Evolutionary conservation across 2,888 invertebrate genomes (phyloP).

Genomic region (Troglohyphantes excavatus): DNA sequence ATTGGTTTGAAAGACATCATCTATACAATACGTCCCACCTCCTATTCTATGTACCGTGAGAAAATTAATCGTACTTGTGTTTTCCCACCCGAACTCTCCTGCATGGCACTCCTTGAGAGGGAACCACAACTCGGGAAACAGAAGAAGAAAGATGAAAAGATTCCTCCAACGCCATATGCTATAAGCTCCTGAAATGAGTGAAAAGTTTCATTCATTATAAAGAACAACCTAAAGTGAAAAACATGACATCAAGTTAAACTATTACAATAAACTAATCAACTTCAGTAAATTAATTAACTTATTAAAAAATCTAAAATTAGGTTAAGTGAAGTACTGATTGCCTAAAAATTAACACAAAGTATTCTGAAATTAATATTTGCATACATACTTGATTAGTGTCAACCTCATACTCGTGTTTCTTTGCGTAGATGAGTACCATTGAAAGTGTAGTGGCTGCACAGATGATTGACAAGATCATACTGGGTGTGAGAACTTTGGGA

Average conservation of each 20-base stretch:
- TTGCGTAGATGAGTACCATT: constrained; percentile 89
- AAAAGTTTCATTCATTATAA: too few relatives aligned
- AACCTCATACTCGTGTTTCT: constrained; percentile 88
- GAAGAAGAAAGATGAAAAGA: constrained; percentile 83
- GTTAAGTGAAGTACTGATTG: too few relatives aligned
- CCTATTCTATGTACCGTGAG: too few relatives aligned
- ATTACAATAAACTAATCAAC: too few relatives aligned
- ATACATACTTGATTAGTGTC: constrained; percentile 87
- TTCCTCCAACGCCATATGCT: constrained; percentile 82
- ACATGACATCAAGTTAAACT: too few relatives aligned
- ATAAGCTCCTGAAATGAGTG: constrained; percentile 81
- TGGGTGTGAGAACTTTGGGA: constrained; percentile 77
- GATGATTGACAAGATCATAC: constrained; percentile 83
- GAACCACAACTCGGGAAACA: constrained; percentile 84
- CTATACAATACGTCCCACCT: too few relatives aligned
- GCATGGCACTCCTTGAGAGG: constrained; percentile 86
- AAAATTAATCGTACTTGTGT: constrained; percentile 86
- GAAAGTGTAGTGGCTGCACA: constrained; percentile 89
- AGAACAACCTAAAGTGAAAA: too few relatives aligned
- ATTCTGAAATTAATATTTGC: too few relatives aligned
- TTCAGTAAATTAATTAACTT: too few relatives aligned
- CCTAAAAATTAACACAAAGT: too few relatives aligned
- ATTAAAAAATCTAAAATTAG: too few relatives aligned
- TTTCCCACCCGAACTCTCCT: constrained; percentile 92
- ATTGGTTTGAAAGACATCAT: too few relatives aligned